Conservation (phyloP, 2,797 vertebrate genomes). For the Podarcis siculus region DNA sequence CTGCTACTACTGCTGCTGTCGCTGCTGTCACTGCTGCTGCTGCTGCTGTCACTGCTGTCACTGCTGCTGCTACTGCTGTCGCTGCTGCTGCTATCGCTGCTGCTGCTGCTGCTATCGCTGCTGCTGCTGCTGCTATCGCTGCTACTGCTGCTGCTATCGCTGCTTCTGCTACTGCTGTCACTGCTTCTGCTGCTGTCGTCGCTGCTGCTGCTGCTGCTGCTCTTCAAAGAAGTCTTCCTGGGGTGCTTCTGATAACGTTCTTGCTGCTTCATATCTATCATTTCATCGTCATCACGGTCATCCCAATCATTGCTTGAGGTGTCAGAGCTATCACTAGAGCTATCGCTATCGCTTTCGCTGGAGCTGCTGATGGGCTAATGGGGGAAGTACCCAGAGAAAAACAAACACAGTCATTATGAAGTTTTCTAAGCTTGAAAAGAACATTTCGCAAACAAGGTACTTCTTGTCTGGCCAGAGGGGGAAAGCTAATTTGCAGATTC, state of each 20-base stretch:
- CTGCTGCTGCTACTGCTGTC: not conserved
- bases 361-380: not conserved
- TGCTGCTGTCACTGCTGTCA: not conserved
- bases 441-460: not conserved
- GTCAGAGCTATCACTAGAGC: not conserved
- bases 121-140: constrained; percentile 29
- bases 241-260: no score
- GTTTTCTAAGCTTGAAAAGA: not conserved
- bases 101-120: not conserved
- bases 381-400: constrained; percentile 13
- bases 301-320: constrained; percentile 48
- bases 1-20: constrained; percentile 1
- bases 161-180: constrained; percentile 18
- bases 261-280: not conserved
- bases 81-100: not conserved
- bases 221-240: no score
- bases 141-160: not conserved
- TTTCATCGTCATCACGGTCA: not conserved
- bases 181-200: not conserved
- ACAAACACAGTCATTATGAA: constrained; percentile 33
- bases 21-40: not conserved
- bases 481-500: not conserved
- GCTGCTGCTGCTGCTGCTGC: not conserved
- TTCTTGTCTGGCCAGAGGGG: not conserved
- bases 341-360: constrained; percentile 5